Evolutionary conservation across 2,797 vertebrate genomes (phyloP), one percentile per base, ranked within the genome.

Genomic region (Chrysocyon brachyurus): DNA sequence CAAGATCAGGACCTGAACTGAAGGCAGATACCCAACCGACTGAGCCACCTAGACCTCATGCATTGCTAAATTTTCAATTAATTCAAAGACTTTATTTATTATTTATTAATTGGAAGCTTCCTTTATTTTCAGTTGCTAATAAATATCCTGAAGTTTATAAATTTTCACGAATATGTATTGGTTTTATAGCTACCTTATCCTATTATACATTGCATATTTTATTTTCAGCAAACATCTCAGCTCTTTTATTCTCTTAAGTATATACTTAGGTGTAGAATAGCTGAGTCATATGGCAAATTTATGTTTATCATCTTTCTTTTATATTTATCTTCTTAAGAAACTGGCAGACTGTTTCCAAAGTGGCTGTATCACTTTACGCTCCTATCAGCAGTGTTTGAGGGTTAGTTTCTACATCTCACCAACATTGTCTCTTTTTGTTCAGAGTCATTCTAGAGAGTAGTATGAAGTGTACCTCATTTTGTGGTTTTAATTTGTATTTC

Each of bases 91-190:
- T 40, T 40, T 40, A 40, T 40, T 40, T 40, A 5, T 40, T 40
- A 40, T 40, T 40, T 40, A 40, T 75, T 75, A 64, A 85, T 46
- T 57, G 49, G 26, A 77, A 77, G 33, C 4, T 49, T 91, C 59
- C 52, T 73, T 75, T 92, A 64, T 85, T 92, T 92, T 92, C 4
- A 85, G 0, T 92, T 85, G 46, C 14, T 86, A 46, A 56, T 92
- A 85, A 36, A 21, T 87, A 79, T 21, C 31, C 17, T 87, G 46
- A 52, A 79, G 63, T 22, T 28, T 52, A 63, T 63, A 54, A 24
- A 73, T 61, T 93, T 81, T 87, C 40, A 46, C 21, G 54, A 82
- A 2, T 63, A 54, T 26, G 1, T 82, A 22, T 72, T 63, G 26
- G 1, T 33, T 46, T 87, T 61, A 24, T 14, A 82, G 66, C 57